These are phyloP conservation scores for Aporophyla lueneburgensis DNA, from an alignment of 2,888 invertebrate genomes.

Conservation along the genomic window DNA sequence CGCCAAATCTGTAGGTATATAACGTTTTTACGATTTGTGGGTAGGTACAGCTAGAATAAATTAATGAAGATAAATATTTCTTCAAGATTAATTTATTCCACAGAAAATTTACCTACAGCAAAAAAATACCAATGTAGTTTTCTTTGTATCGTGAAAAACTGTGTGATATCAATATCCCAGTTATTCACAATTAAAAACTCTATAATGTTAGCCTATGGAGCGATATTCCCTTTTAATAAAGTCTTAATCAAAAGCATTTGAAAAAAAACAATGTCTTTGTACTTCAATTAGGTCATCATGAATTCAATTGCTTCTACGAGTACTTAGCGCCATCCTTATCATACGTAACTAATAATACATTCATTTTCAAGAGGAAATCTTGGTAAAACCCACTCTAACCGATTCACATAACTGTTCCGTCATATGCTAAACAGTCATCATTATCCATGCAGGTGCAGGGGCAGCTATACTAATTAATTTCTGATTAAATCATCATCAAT, in stretches of 20 bases:
- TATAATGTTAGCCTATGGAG: no score
- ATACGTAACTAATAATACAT: not conserved
- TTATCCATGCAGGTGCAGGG: slow-evolving; percentile 41
- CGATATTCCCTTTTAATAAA: not conserved
- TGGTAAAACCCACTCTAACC: slow-evolving; percentile 63
- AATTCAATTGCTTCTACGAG: slow-evolving; percentile 9
- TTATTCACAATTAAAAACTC: not conserved
- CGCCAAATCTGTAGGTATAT: not conserved
- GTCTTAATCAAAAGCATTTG: not conserved
- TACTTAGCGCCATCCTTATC: slow-evolving; percentile 24
- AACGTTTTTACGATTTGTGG: not conserved
- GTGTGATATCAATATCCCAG: not conserved
- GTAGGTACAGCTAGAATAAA: not conserved
- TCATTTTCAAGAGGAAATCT: slow-evolving; percentile 53
- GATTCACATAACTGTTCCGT: slow-evolving; percentile 37
- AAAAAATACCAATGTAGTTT: not conserved
- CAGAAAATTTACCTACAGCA: no score
- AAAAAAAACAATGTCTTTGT: not conserved
- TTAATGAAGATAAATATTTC: not conserved
- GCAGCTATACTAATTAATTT: slow-evolving; percentile 24
- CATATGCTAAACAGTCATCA: slow-evolving; percentile 37
- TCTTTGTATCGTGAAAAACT: not conserved
- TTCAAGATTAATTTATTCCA: no score
- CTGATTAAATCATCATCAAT: slow-evolving; percentile 27
- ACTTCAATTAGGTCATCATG: not conserved